Evolutionary conservation across 2,888 invertebrate genomes (phyloP).

Genomic region (Unio pictorum): DNA sequence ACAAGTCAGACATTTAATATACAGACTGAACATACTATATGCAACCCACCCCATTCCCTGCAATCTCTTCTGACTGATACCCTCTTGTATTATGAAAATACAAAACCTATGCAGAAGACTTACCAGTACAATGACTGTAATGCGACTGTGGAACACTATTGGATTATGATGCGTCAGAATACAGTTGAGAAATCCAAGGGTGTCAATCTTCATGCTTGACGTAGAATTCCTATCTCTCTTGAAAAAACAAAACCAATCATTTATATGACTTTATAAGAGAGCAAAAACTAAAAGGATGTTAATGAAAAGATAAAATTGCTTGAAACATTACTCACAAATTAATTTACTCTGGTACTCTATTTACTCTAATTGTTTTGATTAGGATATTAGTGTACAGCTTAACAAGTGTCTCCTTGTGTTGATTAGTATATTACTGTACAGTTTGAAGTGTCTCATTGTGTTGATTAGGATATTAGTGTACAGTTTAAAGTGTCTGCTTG

Average conservation of each 20-base stretch:
- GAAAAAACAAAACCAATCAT: slow-evolving; percentile 15
- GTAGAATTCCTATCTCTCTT: slow-evolving; percentile 90
- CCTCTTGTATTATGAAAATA: no score
- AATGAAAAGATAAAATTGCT: not conserved
- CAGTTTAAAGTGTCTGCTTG: no score
- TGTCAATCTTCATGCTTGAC: slow-evolving; percentile 96
- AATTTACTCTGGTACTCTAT: slow-evolving; percentile 12
- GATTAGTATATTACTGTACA: no score
- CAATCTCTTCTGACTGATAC: not conserved
- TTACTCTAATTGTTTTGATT: no score
- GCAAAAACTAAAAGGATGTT: not conserved
- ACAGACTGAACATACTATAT: no score
- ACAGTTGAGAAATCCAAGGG: slow-evolving; percentile 91
- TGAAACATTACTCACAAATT: not conserved
- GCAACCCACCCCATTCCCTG: no score
- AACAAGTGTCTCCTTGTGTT: no score
- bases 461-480: no score
- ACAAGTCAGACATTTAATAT: no score
- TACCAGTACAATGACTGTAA: slow-evolving; percentile 66
- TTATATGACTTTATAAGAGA: not conserved
- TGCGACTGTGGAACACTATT: slow-evolving; percentile 68
- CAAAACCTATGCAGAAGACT: slow-evolving; percentile 71
- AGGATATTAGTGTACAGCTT: no score
- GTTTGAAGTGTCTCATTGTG: no score
- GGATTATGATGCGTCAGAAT: slow-evolving; percentile 85